Percentiles rank a stretch among this genome's conserved stretches.
Evolutionary conservation across 2,888 invertebrate species (phyloP).

Genomic region (Lasioglossum villosulum): DNA sequence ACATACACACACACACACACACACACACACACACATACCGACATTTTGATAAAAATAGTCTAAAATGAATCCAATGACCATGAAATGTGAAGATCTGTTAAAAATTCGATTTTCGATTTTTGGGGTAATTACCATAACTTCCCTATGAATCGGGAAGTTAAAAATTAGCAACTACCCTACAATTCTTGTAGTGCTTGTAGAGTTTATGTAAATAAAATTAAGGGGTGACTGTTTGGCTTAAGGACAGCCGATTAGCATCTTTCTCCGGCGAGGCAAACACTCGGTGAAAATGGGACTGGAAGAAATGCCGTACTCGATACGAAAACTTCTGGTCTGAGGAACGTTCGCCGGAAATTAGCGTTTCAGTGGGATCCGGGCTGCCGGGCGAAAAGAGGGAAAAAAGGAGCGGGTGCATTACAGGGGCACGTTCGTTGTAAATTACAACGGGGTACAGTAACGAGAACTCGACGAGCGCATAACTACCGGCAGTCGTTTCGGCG

Average conservation of each 20-base stretch:
- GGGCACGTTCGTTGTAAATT: slow-evolving; percentile 4
- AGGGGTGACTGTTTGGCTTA: background rate
- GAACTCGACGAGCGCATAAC: slow-evolving; percentile 26
- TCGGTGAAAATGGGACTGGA: background rate
- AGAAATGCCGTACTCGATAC: background rate
- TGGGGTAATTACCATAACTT: too few species aligned
- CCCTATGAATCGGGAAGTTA: too few species aligned
- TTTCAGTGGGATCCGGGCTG: background rate
- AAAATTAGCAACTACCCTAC: too few species aligned
- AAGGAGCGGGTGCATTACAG: background rate
- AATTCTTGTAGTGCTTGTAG: background rate
- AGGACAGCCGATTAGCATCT: background rate
- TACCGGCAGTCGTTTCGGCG: slow-evolving; percentile 22
- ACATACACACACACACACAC: too few species aligned
- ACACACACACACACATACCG: too few species aligned
- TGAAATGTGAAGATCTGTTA: too few species aligned
- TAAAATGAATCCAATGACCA: too few species aligned
- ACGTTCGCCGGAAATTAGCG: background rate
- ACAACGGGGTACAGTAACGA: slow-evolving; percentile 15
- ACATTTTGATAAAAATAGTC: too few species aligned
- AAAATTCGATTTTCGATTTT: too few species aligned
- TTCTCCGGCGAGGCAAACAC: background rate
- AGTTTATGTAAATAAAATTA: background rate
- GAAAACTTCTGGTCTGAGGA: background rate
- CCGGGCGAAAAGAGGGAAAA: background rate